Percentiles rank a stretch among this genome's conserved stretches.
Evolutionary conservation across 2,888 invertebrate genomes (phyloP).

Genomic region (Meteorus colon): DNA sequence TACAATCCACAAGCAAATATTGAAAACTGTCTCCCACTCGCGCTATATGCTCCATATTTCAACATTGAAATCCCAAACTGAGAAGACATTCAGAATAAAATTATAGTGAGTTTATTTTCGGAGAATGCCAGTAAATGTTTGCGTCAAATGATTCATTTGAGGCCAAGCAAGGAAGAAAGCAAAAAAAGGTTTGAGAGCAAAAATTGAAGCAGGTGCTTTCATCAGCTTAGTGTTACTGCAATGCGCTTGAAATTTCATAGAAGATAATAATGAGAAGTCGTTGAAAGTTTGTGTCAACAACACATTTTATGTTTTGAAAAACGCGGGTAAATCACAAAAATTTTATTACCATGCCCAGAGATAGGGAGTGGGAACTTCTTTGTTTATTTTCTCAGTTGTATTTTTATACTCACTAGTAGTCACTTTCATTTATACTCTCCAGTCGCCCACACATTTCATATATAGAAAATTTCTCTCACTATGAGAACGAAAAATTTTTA

Average conservation of each 20-base stretch:
- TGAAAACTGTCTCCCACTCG: neutral
- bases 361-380: slow-evolving; percentile 1
- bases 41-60: neutral
- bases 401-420: slow-evolving; percentile 23
- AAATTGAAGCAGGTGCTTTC: slow-evolving; percentile 36
- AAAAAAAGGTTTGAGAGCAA: slow-evolving; percentile 20
- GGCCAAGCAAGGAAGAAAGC: neutral
- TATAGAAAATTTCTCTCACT: neutral
- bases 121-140: neutral
- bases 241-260: slow-evolving; percentile 8
- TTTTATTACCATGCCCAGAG: slow-evolving; percentile 15
- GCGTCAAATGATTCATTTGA: slow-evolving; percentile 20
- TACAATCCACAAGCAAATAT: neutral
- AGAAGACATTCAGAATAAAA: slow-evolving; percentile 19
- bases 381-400: slow-evolving; percentile 24
- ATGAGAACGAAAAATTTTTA: neutral
- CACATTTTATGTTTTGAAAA: slow-evolving; percentile 25
- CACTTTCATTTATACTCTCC: slow-evolving; percentile 13
- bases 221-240: neutral
- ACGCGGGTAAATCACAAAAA: slow-evolving; percentile 9
- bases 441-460: neutral
- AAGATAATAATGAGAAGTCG: slow-evolving; percentile 34
- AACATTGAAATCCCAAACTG: neutral
- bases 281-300: slow-evolving; percentile 30
- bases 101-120: slow-evolving; percentile 27